Evolutionary conservation across 2,797 vertebrate genomes (phyloP), one percentile per base, ranked within the genome.

Genomic region (Tamandua tetradactyla): DNA sequence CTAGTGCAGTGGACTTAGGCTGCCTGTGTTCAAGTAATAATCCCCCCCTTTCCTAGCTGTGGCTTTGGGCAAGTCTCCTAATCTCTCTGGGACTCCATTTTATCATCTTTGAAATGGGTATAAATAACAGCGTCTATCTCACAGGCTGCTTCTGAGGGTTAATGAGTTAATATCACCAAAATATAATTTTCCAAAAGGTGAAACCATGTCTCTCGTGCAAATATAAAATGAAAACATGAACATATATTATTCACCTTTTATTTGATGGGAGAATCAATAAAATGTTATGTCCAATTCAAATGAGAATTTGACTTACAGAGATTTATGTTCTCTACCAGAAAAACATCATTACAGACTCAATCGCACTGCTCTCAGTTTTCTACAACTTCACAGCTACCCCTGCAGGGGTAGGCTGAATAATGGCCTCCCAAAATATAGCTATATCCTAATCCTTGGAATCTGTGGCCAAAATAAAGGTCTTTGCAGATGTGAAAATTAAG

Each of bases 231-330:
- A 86, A 89, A 89, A 83, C 7, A 9, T 11, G 42, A 89, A 61
- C 17, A 40, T 69, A 13, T 81, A 93, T 88, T 69, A 62, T 89
- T 75, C 30, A 32, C 35, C 23, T 75, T 89, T 62, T 85, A 84
- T 74, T 82, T 72, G 20, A 81, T 57, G 30, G 85, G 72, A 87
- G 20, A 79, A 87, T 89, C 35, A n/a, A 9, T 86, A 66, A 89
- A n/a, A 57, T 42, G 32, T 49, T 89, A 81, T 78, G 75, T 55
- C 25, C 32, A 71, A 59, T 80, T 88, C 68, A 75, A 44, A 44
- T 92, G 75, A 89, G 64, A 94, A 40, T 85, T 75, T 85, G 62
- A 69, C 55, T 86, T 84, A 49, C 3, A 52, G 37, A 76, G 27
- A 22, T 71, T 20, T 91, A 17, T 66, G 20, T n/a, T 64, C 30